Evolutionary conservation across 1,140 invertebrate species (phyloP).

Genomic region (Apis cerana): DNA sequence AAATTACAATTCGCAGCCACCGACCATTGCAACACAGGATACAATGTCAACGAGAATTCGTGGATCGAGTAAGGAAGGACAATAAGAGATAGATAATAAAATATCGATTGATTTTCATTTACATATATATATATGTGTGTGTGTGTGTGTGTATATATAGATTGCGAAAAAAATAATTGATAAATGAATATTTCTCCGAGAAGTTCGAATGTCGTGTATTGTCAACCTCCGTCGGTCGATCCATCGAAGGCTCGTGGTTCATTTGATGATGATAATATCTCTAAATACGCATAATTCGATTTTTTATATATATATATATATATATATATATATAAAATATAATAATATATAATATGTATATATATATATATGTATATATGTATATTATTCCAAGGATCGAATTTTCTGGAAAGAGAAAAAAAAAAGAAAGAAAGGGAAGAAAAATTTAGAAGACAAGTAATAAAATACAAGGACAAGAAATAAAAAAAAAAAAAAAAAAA

Average conservation of each 20-base stretch:
- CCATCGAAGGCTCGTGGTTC: constrained; percentile 57
- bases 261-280: constrained; percentile 34
- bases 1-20: constrained; percentile 59
- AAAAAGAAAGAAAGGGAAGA: not conserved
- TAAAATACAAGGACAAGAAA: not conserved
- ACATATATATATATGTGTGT: too few species aligned
- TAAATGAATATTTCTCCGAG: too few species aligned
- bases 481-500: not conserved
- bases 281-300: constrained; percentile 4
- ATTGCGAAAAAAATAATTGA: too few species aligned
- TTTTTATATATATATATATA: too few species aligned
- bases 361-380: too few species aligned
- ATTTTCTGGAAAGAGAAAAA: not conserved
- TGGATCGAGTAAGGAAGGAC: constrained; percentile 54
- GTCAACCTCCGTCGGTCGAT: constrained; percentile 54
- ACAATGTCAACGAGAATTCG: constrained; percentile 50
- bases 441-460: not conserved
- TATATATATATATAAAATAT: too few species aligned
- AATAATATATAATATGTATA: too few species aligned
- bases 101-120: not conserved
- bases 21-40: constrained; percentile 37
- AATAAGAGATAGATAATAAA: constrained; percentile 18
- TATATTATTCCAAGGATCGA: not conserved
- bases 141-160: too few species aligned
- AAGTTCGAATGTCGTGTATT: not conserved